These are phyloP conservation scores for Falco naumanni DNA, from an alignment of 2,797 vertebrate genomes.

Conservation along the genomic window DNA sequence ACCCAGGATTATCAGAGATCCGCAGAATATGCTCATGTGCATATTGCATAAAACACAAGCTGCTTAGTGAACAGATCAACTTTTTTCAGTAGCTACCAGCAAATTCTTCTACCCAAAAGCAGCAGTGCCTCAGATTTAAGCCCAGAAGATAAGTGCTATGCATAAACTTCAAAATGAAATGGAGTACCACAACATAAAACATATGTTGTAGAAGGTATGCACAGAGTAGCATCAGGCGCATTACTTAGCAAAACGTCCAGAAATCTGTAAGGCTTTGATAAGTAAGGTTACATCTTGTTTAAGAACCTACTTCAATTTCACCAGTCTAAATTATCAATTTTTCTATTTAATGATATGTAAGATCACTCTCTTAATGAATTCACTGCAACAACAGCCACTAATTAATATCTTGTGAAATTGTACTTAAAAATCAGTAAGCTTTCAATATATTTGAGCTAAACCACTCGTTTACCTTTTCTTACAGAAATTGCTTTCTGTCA, in stretches of 20 bases:
- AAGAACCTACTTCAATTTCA: background rate
- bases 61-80: background rate
- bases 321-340: background rate
- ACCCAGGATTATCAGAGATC: background rate
- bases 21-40: fast-evolving
- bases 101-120: background rate
- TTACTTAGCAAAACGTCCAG: background rate
- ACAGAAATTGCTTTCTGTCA: background rate
- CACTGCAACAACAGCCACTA: background rate
- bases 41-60: background rate
- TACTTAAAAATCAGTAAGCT: background rate
- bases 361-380: background rate
- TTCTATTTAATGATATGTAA: background rate
- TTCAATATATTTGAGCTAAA: background rate
- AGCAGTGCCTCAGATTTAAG: background rate
- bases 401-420: background rate
- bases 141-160: background rate
- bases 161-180: background rate
- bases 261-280: background rate
- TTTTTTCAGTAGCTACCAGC: background rate
- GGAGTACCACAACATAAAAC: background rate
- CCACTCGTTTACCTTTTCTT: background rate
- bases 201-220: background rate
- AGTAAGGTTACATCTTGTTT: background rate
- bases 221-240: background rate